Evolutionary conservation across 2,113 vertebrate species (phyloP).

Genomic region (Mormyrus iriodes): DNA sequence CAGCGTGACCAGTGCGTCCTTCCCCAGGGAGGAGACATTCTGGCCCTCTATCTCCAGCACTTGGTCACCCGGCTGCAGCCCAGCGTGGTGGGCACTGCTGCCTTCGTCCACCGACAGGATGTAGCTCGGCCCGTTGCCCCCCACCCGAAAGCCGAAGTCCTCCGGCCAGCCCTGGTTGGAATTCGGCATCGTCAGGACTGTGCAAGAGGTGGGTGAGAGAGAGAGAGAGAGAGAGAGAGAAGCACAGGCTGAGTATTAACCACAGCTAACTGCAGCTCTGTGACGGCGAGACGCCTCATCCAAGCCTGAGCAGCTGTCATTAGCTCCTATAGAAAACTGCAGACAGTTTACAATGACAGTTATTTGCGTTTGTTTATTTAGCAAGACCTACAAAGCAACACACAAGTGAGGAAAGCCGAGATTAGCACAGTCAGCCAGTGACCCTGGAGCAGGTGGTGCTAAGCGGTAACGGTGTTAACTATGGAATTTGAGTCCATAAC

Average conservation of each 20-base stretch:
- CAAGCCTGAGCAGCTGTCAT: not conserved
- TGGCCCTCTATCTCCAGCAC: constrained; percentile 92
- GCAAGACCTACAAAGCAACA: not conserved
- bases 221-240: not conserved
- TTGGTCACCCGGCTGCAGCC: constrained; percentile 83
- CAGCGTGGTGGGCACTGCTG: constrained; percentile 80
- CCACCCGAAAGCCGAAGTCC: constrained; percentile 84
- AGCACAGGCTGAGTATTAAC: not conserved
- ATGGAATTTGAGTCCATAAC: not conserved
- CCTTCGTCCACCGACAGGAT: constrained; percentile 84
- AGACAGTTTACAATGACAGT: not conserved
- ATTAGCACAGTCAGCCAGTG: not conserved
- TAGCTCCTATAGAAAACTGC: not conserved
- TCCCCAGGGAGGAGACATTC: constrained; percentile 75
- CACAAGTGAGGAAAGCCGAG: not conserved
- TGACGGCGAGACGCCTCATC: not conserved
- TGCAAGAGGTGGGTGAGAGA: constrained; percentile 18
- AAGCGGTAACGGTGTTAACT: not conserved
- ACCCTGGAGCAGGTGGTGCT: not conserved
- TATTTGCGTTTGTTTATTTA: not conserved
- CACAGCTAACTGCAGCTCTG: not conserved
- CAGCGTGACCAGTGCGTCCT: constrained; percentile 65
- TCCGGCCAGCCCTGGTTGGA: constrained; percentile 93
- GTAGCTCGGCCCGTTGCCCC: constrained; percentile 84
- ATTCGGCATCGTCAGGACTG: constrained; percentile 68